Conservation (phyloP, 2,113 vertebrate species). For the Thomomys bottae region DNA sequence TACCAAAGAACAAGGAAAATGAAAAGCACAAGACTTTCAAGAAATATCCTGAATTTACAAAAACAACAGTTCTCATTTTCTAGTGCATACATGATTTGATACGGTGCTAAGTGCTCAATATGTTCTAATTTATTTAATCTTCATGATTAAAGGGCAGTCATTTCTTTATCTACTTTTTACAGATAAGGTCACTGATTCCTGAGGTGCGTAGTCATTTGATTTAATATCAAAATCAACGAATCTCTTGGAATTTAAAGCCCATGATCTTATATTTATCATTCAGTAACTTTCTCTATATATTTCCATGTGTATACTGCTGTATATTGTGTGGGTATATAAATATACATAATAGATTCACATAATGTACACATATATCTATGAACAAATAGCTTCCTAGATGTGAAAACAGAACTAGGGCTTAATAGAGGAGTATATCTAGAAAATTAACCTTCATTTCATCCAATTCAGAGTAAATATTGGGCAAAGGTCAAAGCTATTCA, state of each 20-base stretch:
- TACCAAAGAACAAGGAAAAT: constrained; percentile 47
- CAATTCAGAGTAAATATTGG: neutral
- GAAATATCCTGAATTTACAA: constrained; percentile 29
- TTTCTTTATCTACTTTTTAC: neutral
- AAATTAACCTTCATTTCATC: neutral
- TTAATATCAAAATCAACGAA: neutral
- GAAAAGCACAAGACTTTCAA: constrained; percentile 35
- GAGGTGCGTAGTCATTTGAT: neutral
- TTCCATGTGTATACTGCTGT: neutral
- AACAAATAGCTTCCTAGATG: neutral
- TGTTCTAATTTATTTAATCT: constrained; percentile 45
- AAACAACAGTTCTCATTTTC: constrained; percentile 44
- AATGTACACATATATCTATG: neutral
- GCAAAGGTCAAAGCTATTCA: neutral
- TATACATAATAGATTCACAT: neutral
- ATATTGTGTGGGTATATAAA: neutral
- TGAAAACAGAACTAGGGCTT: neutral
- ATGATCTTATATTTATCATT: neutral
- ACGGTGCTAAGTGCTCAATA: constrained; percentile 27
- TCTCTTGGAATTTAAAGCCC: constrained; percentile 28
- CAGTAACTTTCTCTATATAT: neutral
- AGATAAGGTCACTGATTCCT: constrained; percentile 26
- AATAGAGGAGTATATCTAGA: neutral
- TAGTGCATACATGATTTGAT: constrained; percentile 28
- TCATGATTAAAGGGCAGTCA: neutral